These are phyloP conservation scores for Hypomesus transpacificus DNA, from an alignment of 2,113 vertebrate species.

Conservation along the genomic window DNA sequence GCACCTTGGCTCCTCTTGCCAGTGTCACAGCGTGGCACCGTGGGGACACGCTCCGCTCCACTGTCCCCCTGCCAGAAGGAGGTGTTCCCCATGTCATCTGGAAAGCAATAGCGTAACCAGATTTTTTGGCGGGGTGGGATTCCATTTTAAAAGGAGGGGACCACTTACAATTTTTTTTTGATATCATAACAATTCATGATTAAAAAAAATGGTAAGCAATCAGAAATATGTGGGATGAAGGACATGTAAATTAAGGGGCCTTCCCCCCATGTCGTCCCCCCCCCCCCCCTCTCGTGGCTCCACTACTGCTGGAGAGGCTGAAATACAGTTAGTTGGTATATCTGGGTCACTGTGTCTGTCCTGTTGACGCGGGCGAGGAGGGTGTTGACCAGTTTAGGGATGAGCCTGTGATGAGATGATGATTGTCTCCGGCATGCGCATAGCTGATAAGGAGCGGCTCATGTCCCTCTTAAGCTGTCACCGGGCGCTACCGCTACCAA, in stretches of 20 bases:
- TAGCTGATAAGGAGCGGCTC: slow-evolving; percentile 65
- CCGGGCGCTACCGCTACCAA: slow-evolving; percentile 32
- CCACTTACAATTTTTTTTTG: no score
- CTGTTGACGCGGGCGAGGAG: slow-evolving; percentile 37
- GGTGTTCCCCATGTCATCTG: slow-evolving; percentile 39
- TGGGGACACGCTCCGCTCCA: slow-evolving; percentile 44
- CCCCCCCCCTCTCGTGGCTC: neutral
- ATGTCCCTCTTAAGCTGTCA: slow-evolving; percentile 69
- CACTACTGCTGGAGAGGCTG: neutral
- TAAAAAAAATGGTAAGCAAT: no score
- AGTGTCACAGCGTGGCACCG: slow-evolving; percentile 49
- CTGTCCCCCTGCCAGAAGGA: slow-evolving; percentile 38
- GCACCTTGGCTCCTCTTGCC: slow-evolving; percentile 57
- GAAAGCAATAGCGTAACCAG: slow-evolving; percentile 22
- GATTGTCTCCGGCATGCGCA: slow-evolving; percentile 60
- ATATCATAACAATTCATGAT: no score
- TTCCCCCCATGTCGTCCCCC: no score
- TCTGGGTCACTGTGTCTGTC: slow-evolving; percentile 56
- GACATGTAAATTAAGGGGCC: no score
- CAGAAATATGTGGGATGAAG: no score
- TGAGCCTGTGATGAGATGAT: slow-evolving; percentile 66
- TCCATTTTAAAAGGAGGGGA: no score
- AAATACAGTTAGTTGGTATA: slow-evolving; percentile 40
- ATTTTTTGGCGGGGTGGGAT: neutral
- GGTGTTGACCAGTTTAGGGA: slow-evolving; percentile 63